These are phyloP conservation scores for Melipona beecheii DNA, from an alignment of 2,888 invertebrate genomes.

Conservation along the genomic window DNA sequence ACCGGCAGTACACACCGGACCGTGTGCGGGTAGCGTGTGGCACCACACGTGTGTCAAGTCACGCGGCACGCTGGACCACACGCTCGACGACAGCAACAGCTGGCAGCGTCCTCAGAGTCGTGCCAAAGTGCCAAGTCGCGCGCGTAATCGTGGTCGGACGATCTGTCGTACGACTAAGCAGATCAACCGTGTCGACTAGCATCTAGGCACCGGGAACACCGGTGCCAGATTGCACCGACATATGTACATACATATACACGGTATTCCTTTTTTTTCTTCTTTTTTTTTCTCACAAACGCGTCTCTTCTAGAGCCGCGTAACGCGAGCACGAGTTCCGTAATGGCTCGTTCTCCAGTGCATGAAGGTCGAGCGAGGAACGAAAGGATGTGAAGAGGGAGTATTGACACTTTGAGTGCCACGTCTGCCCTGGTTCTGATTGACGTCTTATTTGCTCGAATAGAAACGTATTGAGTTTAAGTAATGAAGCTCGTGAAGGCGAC, in stretches of 20 bases:
- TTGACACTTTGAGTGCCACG: background rate
- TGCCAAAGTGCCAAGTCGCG: conserved; percentile 49
- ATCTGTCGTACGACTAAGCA: conserved; percentile 54
- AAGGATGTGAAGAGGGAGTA: background rate
- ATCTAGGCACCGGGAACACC: conserved; percentile 27
- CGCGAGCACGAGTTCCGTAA: background rate
- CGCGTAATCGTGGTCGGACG: conserved; percentile 57
- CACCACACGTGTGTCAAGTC: conserved; percentile 59
- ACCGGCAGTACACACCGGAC: background rate
- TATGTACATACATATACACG: background rate
- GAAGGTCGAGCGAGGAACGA: background rate
- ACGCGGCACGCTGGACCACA: conserved; percentile 58
- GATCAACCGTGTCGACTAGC: conserved; percentile 48
- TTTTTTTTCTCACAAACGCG: background rate
- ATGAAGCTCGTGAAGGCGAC: no score
- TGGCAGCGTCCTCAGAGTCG: conserved; percentile 41
- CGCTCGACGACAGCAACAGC: conserved; percentile 47
- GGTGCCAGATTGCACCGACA: conserved; percentile 12
- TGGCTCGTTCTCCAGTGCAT: background rate
- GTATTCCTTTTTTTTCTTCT: background rate
- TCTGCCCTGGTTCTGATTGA: no score
- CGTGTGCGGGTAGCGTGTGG: conserved; percentile 17
- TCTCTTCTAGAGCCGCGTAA: no score
- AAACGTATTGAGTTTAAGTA: no score
- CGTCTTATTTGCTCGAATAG: no score